Conservation (phyloP, 2,113 vertebrate genomes). For the Anser cygnoides region DNA sequence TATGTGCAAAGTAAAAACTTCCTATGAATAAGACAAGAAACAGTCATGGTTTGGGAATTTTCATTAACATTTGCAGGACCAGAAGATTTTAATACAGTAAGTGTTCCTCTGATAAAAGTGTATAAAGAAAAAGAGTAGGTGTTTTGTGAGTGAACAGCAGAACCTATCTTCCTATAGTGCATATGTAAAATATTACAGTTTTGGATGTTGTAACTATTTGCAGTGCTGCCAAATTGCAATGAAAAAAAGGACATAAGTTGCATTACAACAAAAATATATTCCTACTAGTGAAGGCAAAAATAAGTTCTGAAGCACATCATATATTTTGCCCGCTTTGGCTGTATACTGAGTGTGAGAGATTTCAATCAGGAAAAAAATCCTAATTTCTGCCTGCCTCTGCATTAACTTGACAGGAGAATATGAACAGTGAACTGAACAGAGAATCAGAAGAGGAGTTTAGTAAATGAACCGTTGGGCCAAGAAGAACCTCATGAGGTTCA, state of each 20-base stretch:
- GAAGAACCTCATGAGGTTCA: too few relatives aligned
- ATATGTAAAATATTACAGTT: not conserved
- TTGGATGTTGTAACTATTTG: not conserved
- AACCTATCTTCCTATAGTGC: not conserved
- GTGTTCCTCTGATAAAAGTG: not conserved
- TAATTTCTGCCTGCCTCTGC: not conserved
- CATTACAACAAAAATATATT: not conserved
- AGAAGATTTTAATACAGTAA: not conserved
- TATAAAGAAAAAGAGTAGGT: not conserved
- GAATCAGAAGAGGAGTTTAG: not conserved
- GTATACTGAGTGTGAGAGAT: not conserved
- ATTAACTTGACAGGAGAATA: not conserved
- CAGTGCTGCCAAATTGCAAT: not conserved
- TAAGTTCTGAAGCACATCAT: not conserved
- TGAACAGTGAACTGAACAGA: not conserved
- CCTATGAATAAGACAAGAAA: not conserved
- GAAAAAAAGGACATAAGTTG: not conserved
- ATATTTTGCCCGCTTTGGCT: not conserved
- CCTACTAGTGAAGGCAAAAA: not conserved
- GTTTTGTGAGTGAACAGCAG: not conserved
- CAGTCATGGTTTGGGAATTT: not conserved
- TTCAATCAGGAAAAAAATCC: not conserved
- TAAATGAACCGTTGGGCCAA: not conserved
- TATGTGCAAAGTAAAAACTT: not conserved
- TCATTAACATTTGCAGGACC: not conserved